phyloP scores from a whole-genome alignment of 64 coral and sea anemone species.

The Dendronephthya gigantea region DNA sequence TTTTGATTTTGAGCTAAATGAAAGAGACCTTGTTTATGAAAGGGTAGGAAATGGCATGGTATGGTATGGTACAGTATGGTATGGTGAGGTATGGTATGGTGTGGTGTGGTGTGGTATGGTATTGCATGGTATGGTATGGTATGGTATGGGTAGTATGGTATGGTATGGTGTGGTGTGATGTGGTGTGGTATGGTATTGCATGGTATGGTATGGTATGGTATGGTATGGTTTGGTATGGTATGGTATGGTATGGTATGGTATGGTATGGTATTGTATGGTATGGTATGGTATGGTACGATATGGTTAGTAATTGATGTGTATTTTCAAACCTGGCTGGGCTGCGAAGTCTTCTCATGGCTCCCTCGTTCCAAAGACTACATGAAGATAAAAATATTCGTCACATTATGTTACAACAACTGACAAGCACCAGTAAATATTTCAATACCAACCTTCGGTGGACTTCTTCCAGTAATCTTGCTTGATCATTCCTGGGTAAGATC shows the following conservation, averaged over 20 bases:
- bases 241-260: no score
- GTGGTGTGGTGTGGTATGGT: no score
- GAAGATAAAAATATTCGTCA: not conserved
- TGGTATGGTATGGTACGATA: no score
- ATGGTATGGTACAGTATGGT: no score
- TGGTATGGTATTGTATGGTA: no score
- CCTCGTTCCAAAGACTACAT: not conserved
- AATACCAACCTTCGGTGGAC: slow-evolving; percentile 68
- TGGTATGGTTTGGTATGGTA: no score
- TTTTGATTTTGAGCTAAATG: slow-evolving; percentile 37
- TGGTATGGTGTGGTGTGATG: no score
- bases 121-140: no score
- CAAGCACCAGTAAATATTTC: no score
- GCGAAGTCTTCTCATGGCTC: not conserved
- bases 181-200: no score
- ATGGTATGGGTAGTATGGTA: no score
- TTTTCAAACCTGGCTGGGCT: not conserved
- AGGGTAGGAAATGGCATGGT: not conserved
- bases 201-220: not conserved
- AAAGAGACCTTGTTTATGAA: not conserved
- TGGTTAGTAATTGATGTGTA: not conserved
- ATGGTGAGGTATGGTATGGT: no score
- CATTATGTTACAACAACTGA: not conserved
- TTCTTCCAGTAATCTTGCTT: slow-evolving; percentile 50
- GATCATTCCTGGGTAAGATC: slow-evolving; percentile 59